phyloP scores from a whole-genome alignment of 2,888 invertebrate genomes.

The Oxycera nigricornis region DNA sequence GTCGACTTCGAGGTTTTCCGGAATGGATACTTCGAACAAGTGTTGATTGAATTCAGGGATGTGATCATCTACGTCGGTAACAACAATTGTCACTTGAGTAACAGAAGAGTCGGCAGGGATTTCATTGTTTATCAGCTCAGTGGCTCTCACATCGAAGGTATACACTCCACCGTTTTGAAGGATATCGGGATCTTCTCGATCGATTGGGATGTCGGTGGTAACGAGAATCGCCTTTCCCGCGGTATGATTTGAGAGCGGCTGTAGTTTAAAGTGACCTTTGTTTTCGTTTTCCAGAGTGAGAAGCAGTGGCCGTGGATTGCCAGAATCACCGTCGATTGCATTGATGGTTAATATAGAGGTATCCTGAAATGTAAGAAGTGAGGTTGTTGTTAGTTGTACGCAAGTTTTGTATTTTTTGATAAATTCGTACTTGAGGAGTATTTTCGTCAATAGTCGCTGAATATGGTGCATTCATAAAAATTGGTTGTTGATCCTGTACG shows the following conservation, averaged over 20 bases:
- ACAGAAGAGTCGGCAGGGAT: slow-evolving; percentile 73
- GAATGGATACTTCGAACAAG: slow-evolving; percentile 72
- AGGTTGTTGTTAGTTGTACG: neutral
- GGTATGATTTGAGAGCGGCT: slow-evolving; percentile 63
- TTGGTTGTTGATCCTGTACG: slow-evolving; percentile 83
- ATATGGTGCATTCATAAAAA: slow-evolving; percentile 82
- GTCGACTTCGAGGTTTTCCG: slow-evolving; percentile 76
- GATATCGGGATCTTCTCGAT: slow-evolving; percentile 77
- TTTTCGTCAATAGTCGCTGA: slow-evolving; percentile 80
- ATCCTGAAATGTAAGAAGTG: slow-evolving; percentile 62
- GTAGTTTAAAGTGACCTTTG: slow-evolving; percentile 72
- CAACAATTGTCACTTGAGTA: slow-evolving; percentile 76
- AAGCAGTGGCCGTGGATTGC: slow-evolving; percentile 72
- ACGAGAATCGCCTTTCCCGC: slow-evolving; percentile 67
- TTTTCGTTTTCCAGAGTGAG: slow-evolving; percentile 74
- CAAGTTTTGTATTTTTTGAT: too few relatives aligned
- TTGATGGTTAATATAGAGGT: slow-evolving; percentile 73
- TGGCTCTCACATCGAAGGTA: slow-evolving; percentile 74
- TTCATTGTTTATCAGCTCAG: slow-evolving; percentile 75
- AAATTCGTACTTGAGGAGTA: slow-evolving; percentile 67
- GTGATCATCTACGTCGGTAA: slow-evolving; percentile 81
- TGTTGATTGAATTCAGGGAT: slow-evolving; percentile 74
- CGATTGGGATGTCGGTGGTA: slow-evolving; percentile 72
- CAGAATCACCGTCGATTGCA: slow-evolving; percentile 83
- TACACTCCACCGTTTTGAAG: slow-evolving; percentile 81